phyloP scores from a whole-genome alignment of 1,140 invertebrate species.

The Colletes gigas region DNA sequence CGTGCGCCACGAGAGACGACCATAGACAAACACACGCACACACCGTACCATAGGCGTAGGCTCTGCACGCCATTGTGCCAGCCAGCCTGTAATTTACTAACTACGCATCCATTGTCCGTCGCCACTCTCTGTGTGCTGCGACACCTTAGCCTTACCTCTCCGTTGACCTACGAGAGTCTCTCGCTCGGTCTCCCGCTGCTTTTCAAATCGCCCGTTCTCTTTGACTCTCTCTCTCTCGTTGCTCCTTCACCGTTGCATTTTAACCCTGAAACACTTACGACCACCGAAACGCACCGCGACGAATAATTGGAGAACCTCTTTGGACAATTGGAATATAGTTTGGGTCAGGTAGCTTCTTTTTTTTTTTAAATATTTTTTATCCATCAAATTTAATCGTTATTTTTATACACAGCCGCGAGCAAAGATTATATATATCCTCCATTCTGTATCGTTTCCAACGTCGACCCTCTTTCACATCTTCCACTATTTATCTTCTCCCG shows the following conservation, averaged over 20 bases:
- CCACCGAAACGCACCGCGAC: no score
- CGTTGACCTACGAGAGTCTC: conserved; percentile 17
- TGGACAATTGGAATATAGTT: no score
- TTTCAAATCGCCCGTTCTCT: neutral
- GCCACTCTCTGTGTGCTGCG: conserved; percentile 60
- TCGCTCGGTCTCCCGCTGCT: neutral
- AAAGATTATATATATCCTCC: conserved; percentile 31
- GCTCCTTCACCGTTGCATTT: neutral
- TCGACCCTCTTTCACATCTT: conserved; percentile 35
- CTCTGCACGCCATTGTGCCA: conserved; percentile 63
- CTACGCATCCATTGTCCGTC: conserved; percentile 69
- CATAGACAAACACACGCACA: conserved; percentile 22
- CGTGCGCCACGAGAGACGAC: conserved; percentile 10
- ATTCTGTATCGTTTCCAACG: conserved; percentile 19
- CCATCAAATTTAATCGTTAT: no score
- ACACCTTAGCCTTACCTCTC: conserved; percentile 55
- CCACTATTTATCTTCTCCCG: conserved; percentile 48
- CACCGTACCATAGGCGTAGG: conserved; percentile 25
- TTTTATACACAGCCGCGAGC: neutral
- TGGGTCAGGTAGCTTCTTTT: conserved; percentile 1
- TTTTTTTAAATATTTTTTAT: conserved; percentile 13
- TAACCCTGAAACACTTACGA: neutral
- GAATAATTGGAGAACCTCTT: no score
- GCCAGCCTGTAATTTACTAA: conserved; percentile 72
- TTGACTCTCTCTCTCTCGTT: neutral